A percentile compares a stretch with the other conserved stretches of the same genome.
phyloP scores from a whole-genome alignment of 2,797 vertebrate species.

The Peromyscus attwateri region DNA sequence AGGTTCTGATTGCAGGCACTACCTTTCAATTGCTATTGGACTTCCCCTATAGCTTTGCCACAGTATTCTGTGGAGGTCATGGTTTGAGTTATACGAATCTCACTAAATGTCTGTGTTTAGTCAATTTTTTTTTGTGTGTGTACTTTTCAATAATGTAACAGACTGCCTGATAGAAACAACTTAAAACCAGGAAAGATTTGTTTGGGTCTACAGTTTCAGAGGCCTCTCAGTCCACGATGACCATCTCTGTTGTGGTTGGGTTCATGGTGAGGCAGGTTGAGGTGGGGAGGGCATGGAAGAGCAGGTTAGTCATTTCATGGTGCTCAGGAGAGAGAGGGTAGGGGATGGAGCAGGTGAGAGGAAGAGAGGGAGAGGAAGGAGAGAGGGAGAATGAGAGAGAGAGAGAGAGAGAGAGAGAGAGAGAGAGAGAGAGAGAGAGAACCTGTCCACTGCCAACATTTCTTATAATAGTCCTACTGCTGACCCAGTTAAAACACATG shows the following conservation, averaged over 20 bases:
- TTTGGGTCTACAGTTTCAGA: not conserved
- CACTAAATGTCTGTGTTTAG: not conserved
- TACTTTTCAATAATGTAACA: not conserved
- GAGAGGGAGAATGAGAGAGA: no score
- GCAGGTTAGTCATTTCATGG: not conserved
- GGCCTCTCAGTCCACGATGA: not conserved
- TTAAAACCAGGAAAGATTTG: not conserved
- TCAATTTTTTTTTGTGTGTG: not conserved
- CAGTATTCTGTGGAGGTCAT: not conserved
- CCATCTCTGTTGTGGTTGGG: not conserved
- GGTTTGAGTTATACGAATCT: not conserved
- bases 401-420: not conserved
- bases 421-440: not conserved
- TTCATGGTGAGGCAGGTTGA: not conserved
- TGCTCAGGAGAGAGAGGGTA: not conserved
- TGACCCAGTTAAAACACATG: not conserved
- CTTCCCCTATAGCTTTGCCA: not conserved
- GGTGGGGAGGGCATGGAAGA: not conserved
- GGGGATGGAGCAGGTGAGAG: no score
- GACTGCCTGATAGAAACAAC: not conserved
- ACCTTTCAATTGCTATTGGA: not conserved
- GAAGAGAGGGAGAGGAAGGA: not conserved
- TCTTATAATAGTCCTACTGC: not conserved
- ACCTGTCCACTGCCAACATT: not conserved
- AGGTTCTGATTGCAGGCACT: not conserved